Evolutionary conservation across 2,888 invertebrate genomes (phyloP).

Genomic region (Subacronicta megacephala): DNA sequence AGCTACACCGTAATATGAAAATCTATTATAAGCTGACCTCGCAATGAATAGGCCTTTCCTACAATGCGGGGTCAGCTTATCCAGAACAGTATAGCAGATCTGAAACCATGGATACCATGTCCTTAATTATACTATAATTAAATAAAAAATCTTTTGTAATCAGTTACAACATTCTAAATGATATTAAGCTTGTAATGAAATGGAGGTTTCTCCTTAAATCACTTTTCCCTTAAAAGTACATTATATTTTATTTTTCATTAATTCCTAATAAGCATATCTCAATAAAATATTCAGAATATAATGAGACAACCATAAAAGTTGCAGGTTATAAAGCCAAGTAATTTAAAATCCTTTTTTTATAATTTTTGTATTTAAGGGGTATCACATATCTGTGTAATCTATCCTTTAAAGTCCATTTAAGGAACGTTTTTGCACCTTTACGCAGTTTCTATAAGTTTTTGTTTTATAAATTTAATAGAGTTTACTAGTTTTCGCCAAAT

Average conservation of each 20-base stretch:
- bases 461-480: constrained; percentile 21
- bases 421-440: constrained; percentile 35
- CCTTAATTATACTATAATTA: too few relatives aligned
- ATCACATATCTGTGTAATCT: constrained; percentile 29
- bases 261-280: constrained; percentile 15
- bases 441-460: constrained; percentile 25
- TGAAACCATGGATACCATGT: too few relatives aligned
- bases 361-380: constrained; percentile 18
- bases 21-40: too few relatives aligned
- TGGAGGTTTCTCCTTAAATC: background rate
- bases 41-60: too few relatives aligned
- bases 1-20: too few relatives aligned
- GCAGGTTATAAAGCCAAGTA: constrained; percentile 4
- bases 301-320: constrained; percentile 24
- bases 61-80: too few relatives aligned
- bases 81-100: too few relatives aligned
- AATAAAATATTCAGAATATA: constrained; percentile 8
- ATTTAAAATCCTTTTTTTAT: background rate
- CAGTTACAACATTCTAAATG: too few relatives aligned
- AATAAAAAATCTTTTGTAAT: too few relatives aligned
- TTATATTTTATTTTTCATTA: constrained; percentile 4
- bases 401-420: constrained; percentile 31
- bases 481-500: constrained; percentile 35
- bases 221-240: background rate
- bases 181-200: too few relatives aligned